Percentiles rank a stretch among this genome's conserved stretches.
Evolutionary conservation across 2,888 invertebrate genomes (phyloP).

Genomic region (Criorhina ranunculi): DNA sequence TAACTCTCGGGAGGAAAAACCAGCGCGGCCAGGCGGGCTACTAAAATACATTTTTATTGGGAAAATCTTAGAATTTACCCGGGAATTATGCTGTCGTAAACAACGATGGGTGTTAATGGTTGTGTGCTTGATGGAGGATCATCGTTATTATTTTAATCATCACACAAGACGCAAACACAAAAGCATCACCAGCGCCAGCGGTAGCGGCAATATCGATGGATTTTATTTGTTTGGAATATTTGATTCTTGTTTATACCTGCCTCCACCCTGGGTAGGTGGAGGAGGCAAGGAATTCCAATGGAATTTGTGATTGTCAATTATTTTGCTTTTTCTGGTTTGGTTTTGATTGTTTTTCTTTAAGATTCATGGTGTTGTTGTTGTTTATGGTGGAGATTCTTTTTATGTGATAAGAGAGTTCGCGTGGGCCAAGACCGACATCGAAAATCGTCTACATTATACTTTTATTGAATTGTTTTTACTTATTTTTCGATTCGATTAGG

Average conservation of each 20-base stretch:
- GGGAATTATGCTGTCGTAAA: slow-evolving; percentile 55
- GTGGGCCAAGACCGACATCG: not conserved
- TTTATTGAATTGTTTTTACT: not conserved
- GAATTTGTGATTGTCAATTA: slow-evolving; percentile 33
- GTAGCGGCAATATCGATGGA: slow-evolving; percentile 14
- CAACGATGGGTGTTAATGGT: slow-evolving; percentile 58
- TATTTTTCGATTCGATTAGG: not conserved
- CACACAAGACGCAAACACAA: not conserved
- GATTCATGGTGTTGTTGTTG: not conserved
- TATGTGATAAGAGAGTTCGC: not conserved
- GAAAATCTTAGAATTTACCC: slow-evolving; percentile 47
- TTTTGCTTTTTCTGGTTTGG: not conserved
- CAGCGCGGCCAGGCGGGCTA: slow-evolving; percentile 22
- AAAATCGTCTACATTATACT: not conserved
- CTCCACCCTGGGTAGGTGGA: slow-evolving; percentile 6
- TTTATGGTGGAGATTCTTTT: not conserved
- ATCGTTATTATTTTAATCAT: slow-evolving; percentile 22
- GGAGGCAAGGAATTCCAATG: slow-evolving; percentile 28
- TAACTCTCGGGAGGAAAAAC: not conserved
- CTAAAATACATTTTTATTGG: slow-evolving; percentile 42
- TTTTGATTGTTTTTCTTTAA: not conserved
- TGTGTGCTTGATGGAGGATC: slow-evolving; percentile 14
- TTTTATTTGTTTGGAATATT: slow-evolving; percentile 50
- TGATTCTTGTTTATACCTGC: slow-evolving; percentile 32
- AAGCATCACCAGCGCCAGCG: not conserved